A percentile compares a stretch with the other conserved stretches of the same genome.
Conservation (phyloP, 2,888 invertebrate species). For the Taphrorychus bicolor region DNA sequence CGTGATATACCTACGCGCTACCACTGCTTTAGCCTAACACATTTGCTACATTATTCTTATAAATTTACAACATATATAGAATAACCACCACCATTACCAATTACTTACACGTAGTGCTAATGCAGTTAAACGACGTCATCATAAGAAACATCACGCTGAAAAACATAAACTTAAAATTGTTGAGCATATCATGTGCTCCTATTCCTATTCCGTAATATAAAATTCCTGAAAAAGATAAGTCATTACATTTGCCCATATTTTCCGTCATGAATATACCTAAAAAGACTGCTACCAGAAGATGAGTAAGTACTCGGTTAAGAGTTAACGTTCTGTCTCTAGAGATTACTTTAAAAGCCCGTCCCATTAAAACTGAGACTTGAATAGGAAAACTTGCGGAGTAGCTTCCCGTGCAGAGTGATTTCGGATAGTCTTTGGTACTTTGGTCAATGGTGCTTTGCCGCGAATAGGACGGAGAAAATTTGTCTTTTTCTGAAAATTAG, state of each 20-base stretch:
- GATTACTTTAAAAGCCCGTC: slow-evolving; percentile 68
- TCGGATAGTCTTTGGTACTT: neutral
- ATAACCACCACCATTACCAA: too few species aligned
- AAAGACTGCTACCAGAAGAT: slow-evolving; percentile 79
- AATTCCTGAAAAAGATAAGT: slow-evolving; percentile 68
- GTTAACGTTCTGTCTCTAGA: slow-evolving; percentile 79
- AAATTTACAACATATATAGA: too few species aligned
- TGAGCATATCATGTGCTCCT: slow-evolving; percentile 80
- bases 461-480: neutral
- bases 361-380: slow-evolving; percentile 68
- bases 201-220: slow-evolving; percentile 88
- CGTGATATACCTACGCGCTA: too few species aligned
- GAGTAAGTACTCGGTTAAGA: slow-evolving; percentile 78
- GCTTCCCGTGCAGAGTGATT: slow-evolving; percentile 23
- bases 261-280: slow-evolving; percentile 60
- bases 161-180: slow-evolving; percentile 89
- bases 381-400: slow-evolving; percentile 67
- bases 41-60: too few species aligned
- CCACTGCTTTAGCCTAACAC: too few species aligned
- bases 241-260: too few species aligned
- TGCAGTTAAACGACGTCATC: slow-evolving; percentile 92
- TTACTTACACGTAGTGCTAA: slow-evolving; percentile 87
- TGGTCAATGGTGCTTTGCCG: neutral
- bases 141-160: slow-evolving; percentile 93
- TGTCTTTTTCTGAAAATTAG: neutral